Conservation (phyloP, 2,113 vertebrate genomes). For the Rana temporaria region DNA sequence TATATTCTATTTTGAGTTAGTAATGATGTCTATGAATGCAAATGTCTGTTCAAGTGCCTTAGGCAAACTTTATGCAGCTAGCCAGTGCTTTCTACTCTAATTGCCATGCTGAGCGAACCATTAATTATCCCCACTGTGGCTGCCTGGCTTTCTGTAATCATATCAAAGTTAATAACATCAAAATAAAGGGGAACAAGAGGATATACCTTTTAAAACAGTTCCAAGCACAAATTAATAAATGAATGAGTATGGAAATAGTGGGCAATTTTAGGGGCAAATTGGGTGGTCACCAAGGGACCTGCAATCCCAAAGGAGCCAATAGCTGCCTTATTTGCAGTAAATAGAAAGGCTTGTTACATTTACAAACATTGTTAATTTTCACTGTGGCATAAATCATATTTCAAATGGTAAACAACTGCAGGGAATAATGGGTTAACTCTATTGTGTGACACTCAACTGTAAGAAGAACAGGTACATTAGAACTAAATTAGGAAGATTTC, state of each 20-base stretch:
- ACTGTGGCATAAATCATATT: too few species aligned
- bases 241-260: neutral
- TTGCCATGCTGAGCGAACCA: conserved; percentile 36
- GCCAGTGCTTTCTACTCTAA: conserved; percentile 23
- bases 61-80: conserved; percentile 24
- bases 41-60: conserved; percentile 18
- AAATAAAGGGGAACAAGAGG: conserved; percentile 32
- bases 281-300: too few species aligned
- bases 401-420: too few species aligned
- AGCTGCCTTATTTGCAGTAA: too few species aligned
- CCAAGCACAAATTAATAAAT: conserved; percentile 8
- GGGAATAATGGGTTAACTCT: too few species aligned
- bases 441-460: too few species aligned
- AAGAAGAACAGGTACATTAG: too few species aligned
- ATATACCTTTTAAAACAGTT: conserved; percentile 28
- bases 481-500: too few species aligned
- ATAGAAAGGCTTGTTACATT: too few species aligned
- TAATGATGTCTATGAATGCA: conserved; percentile 37
- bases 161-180: conserved; percentile 47
- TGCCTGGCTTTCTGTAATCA: conserved; percentile 28
- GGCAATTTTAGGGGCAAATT: too few species aligned
- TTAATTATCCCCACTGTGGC: conserved; percentile 34
- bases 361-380: too few species aligned
- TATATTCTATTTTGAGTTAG: conserved; percentile 3
- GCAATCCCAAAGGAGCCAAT: too few species aligned